Conservation (phyloP, 2,113 vertebrate genomes). For the Salminus brasiliensis region DNA sequence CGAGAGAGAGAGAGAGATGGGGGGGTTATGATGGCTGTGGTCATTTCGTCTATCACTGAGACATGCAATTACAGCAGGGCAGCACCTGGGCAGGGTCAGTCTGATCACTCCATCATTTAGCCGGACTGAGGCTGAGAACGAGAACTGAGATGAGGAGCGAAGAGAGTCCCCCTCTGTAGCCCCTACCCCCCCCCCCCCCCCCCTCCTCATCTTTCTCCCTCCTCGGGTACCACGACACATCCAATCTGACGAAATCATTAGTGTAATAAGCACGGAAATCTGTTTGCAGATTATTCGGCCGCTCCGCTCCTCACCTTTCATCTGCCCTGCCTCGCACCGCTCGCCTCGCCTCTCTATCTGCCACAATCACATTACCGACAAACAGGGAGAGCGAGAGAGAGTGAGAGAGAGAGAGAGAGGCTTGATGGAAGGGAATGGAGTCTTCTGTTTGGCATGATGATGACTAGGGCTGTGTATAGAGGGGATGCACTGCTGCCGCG, state of each 20-base stretch:
- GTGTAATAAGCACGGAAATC: constrained; percentile 99
- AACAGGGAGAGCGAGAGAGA: not conserved
- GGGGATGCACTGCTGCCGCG: too few relatives aligned
- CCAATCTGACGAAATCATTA: constrained; percentile 98
- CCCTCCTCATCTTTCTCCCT: too few relatives aligned
- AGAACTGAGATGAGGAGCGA: constrained; percentile 80
- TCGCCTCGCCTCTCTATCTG: constrained; percentile 82
- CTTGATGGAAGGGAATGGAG: not conserved
- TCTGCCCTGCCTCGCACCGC: constrained; percentile 82
- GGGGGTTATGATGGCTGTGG: constrained; percentile 47
- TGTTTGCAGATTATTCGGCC: constrained; percentile 92
- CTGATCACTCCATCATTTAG: constrained; percentile 98
- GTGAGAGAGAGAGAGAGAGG: constrained; percentile 16
- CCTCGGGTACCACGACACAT: constrained; percentile 73
- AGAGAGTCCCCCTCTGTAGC: constrained; percentile 71
- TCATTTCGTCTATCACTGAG: constrained; percentile 84
- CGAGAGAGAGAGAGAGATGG: not conserved
- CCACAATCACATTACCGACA: constrained; percentile 84
- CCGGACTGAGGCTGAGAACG: constrained; percentile 62
- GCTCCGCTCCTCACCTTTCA: constrained; percentile 84
- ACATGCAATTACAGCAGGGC: constrained; percentile 93
- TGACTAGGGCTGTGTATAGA: too few relatives aligned
- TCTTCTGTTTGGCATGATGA: not conserved
- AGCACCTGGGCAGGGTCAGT: constrained; percentile 92
- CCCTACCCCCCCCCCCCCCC: constrained; percentile 66